Conservation (phyloP, 2,888 invertebrate species). For the Eurytoma adleriae region DNA sequence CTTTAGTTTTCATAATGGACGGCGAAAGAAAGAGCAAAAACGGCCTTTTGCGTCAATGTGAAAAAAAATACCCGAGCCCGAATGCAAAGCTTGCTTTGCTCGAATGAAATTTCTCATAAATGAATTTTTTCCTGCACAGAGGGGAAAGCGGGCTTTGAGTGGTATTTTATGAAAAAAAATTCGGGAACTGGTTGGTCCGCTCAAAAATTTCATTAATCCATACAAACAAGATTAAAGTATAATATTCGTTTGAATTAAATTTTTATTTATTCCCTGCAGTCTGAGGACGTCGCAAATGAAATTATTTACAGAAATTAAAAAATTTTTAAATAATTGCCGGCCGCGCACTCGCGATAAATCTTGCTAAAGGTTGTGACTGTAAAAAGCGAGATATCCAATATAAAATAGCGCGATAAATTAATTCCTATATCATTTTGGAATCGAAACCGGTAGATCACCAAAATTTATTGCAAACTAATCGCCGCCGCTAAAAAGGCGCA, state of each 20-base stretch:
- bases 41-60: neutral
- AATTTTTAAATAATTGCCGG: no score
- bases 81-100: conserved; percentile 1
- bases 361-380: no score
- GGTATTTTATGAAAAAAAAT: neutral
- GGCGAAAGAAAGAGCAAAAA: neutral
- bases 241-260: no score
- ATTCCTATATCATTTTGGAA: conserved; percentile 20
- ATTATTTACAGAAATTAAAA: no score
- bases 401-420: conserved; percentile 18
- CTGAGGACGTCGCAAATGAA: neutral
- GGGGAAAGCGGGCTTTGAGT: neutral
- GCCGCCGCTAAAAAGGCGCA: conserved; percentile 11
- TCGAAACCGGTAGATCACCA: conserved; percentile 38
- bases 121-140: neutral
- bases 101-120: neutral
- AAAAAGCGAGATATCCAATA: no score
- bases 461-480: conserved; percentile 50
- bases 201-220: no score
- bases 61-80: neutral
- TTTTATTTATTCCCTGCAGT: no score
- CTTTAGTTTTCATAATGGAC: conserved; percentile 2
- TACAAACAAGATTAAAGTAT: no score
- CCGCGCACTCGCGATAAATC: no score
- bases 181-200: no score